Conservation (phyloP, 2,797 vertebrate species). For the Gambelia wislizenii region DNA sequence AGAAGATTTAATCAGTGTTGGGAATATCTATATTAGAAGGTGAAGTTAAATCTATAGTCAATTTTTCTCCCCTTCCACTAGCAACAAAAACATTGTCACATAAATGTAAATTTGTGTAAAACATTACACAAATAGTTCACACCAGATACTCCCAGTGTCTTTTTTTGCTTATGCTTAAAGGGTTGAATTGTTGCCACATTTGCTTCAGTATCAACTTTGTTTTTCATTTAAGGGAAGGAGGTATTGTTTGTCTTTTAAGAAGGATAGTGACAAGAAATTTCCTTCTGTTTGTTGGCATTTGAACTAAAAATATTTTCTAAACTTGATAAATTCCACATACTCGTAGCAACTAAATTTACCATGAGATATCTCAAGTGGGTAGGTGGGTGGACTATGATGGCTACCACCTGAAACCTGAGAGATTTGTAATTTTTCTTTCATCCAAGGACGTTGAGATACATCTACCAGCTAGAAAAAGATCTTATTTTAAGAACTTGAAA, state of each 20-base stretch:
- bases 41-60: conserved; percentile 48
- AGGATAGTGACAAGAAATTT: not conserved
- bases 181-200: not conserved
- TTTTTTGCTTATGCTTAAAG: not conserved
- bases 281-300: not conserved
- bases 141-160: conserved; percentile 17
- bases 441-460: not conserved
- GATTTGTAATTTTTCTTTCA: not conserved
- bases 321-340: not conserved
- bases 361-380: not conserved
- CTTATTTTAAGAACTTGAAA: not conserved
- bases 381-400: too few species aligned
- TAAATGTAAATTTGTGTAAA: too few species aligned
- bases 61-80: conserved; percentile 25
- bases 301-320: not conserved
- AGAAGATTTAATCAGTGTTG: conserved; percentile 63
- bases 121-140: too few species aligned
- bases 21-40: conserved; percentile 33
- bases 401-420: not conserved
- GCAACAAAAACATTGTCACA: not conserved
- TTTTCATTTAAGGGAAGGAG: conserved; percentile 31
- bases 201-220: conserved; percentile 15
- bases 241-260: not conserved
- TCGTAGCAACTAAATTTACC: not conserved
- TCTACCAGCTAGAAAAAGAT: not conserved